Percentiles rank a stretch among this genome's conserved stretches.
Conservation (phyloP, 2,888 invertebrate species). For the Strigamia transsilvanica region DNA sequence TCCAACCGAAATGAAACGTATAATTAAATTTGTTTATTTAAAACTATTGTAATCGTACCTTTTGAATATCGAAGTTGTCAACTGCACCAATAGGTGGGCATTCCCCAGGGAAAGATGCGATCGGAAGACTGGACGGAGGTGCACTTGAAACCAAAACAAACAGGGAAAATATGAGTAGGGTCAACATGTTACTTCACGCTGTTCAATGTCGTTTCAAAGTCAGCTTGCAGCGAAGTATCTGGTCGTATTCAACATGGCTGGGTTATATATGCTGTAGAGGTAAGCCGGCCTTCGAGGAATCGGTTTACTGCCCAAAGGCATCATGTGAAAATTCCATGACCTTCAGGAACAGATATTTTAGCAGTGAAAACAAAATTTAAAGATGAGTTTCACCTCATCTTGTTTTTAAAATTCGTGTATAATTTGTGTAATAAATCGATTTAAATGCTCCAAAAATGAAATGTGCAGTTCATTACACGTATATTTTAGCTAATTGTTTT, state of each 20-base stretch:
- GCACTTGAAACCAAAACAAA: slow-evolving; percentile 30
- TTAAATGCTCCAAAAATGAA: no score
- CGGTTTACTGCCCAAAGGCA: slow-evolving; percentile 18
- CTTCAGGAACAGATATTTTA: neutral
- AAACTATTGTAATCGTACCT: neutral
- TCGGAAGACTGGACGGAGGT: neutral
- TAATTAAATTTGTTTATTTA: neutral
- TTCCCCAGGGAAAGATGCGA: slow-evolving; percentile 9
- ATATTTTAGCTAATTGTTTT: no score
- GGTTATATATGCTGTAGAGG: neutral
- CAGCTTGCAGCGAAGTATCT: neutral
- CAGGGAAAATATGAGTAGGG: neutral
- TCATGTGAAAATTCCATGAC: neutral
- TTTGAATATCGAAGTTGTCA: neutral
- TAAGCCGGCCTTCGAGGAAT: neutral
- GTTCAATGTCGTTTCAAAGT: neutral
- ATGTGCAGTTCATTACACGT: no score
- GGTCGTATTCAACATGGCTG: neutral
- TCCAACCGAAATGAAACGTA: neutral
- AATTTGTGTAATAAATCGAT: no score
- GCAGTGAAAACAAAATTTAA: neutral
- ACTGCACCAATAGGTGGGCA: neutral
- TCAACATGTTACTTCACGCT: neutral
- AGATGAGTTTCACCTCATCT: neutral
- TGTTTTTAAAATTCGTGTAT: neutral